phyloP scores from a whole-genome alignment of 92 coral and sea anemone species.

The Umimayanthus chanpuru region DNA sequence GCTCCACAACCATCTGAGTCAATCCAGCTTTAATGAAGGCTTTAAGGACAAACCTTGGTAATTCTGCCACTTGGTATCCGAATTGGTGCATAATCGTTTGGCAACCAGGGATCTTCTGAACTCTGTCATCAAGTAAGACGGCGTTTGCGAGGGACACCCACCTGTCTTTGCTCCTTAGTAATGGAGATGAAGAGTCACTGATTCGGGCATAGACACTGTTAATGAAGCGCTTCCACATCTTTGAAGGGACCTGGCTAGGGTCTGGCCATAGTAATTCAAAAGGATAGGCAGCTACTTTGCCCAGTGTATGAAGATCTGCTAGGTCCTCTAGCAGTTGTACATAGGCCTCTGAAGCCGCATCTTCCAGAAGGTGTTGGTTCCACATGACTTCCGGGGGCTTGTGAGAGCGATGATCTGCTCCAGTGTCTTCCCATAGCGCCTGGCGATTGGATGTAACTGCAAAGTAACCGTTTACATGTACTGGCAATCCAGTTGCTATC shows the following conservation, averaged over 20 bases:
- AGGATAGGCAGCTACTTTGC: constrained; percentile 64
- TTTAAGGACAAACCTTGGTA: constrained; percentile 60
- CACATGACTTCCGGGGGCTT: constrained; percentile 89
- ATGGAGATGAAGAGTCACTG: constrained; percentile 61
- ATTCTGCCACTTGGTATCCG: constrained; percentile 79
- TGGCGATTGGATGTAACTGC: constrained; percentile 93
- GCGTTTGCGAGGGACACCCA: constrained; percentile 82
- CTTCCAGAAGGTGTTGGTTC: constrained; percentile 89
- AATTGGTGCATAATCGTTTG: constrained; percentile 62
- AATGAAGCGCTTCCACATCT: constrained; percentile 82
- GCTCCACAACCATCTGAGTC: constrained; percentile 50
- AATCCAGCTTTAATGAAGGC: constrained; percentile 69
- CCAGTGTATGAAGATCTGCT: constrained; percentile 60
- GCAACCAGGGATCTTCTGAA: constrained; percentile 63
- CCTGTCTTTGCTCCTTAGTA: constrained; percentile 66
- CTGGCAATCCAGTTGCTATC: constrained; percentile 89
- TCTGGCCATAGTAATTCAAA: constrained; percentile 87
- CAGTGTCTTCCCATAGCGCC: constrained; percentile 89
- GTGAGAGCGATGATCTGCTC: constrained; percentile 57
- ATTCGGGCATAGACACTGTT: constrained; percentile 70
- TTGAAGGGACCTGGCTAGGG: constrained; percentile 68
- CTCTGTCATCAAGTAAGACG: constrained; percentile 77
- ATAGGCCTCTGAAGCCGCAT: constrained; percentile 89
- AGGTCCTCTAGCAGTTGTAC: constrained; percentile 79
- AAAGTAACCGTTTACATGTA: constrained; percentile 92